Base-by-base conservation (phyloP, 2,888 invertebrate species). In the Nymphalis urticae region DNA sequence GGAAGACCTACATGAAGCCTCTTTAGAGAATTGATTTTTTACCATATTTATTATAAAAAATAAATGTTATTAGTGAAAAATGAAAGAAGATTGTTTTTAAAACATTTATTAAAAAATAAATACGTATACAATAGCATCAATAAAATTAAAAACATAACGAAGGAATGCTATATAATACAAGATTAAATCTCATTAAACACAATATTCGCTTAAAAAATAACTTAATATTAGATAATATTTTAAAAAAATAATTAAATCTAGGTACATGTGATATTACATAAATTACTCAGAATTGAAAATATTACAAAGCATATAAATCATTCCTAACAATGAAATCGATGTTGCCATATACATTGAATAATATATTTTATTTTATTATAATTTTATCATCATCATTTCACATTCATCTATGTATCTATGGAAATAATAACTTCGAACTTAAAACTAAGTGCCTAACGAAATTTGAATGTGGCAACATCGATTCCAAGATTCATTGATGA, bases 101-200 rank as follows among this genome's bases (percentile, higher is more conserved):
- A 51, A 66, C 16, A 32, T 63, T 72, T 72, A 70, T 66, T 64
- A 63, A 54, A 63, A 69, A 70, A 71, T 64, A 64, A 68, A 69
- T 73, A 73, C 66, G 53, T 59, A 62, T 59, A 67, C 54, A 67
- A 36, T 67, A 56, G 50, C 59, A 16, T 64, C 50, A 68, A 67
- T 66, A 71, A 72, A 63, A 73, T 66, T 70, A 71, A 72, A 66
- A 70, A 73, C 68, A 27, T 21, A 66, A 73, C 47, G 24, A 53
- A 66, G 65, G 69, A 72, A 74, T 71, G 72, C 59, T 60, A 69
- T 24, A 62, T 58, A 68, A 62, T 54, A 62, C 56, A 54, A 32
- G 61, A 56, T 36, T 56, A n/a, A 61, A 65, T 65, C 64, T 62
- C 48, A 32, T 32, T 61, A 66, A 42, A 54, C 17, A 27, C 7